A percentile compares a stretch with the other conserved stretches of the same genome.
Conservation (phyloP, 2,888 invertebrate genomes). For the Rhagonycha lutea region DNA sequence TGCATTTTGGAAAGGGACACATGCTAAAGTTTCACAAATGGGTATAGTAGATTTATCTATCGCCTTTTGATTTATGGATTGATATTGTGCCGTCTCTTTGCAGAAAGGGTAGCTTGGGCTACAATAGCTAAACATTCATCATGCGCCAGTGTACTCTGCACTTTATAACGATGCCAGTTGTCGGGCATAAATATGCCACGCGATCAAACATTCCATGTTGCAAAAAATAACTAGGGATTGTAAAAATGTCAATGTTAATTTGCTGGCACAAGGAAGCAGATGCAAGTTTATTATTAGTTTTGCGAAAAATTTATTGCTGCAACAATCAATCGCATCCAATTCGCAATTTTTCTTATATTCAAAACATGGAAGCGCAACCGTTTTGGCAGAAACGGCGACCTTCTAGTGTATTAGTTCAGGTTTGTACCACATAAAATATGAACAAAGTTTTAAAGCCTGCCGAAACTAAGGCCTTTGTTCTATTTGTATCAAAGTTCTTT, state of each 20-base stretch:
- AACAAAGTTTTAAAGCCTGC: slow-evolving; percentile 32
- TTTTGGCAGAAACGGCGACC: slow-evolving; percentile 1
- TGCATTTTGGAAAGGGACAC: slow-evolving; percentile 40
- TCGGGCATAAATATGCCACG: slow-evolving; percentile 54
- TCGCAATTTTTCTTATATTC: neutral
- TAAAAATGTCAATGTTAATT: slow-evolving; percentile 54
- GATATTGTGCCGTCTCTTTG: slow-evolving; percentile 54
- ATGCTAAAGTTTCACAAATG: slow-evolving; percentile 46
- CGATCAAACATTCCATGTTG: slow-evolving; percentile 44
- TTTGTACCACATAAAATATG: slow-evolving; percentile 24
- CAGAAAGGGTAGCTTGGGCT: slow-evolving; percentile 47
- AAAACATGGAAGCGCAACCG: neutral
- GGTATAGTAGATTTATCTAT: slow-evolving; percentile 51
- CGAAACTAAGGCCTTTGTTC: slow-evolving; percentile 51
- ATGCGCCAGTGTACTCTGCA: slow-evolving; percentile 41
- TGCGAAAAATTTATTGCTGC: slow-evolving; percentile 18
- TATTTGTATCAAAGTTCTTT: slow-evolving; percentile 51
- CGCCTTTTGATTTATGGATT: slow-evolving; percentile 55
- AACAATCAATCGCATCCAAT: slow-evolving; percentile 10
- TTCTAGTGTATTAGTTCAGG: slow-evolving; percentile 21
- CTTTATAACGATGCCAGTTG: slow-evolving; percentile 50
- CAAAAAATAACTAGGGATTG: slow-evolving; percentile 48
- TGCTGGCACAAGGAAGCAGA: slow-evolving; percentile 52
- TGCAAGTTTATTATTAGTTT: slow-evolving; percentile 46
- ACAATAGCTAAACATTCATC: slow-evolving; percentile 52